Percentiles rank a stretch among this genome's conserved stretches.
Evolutionary conservation across 2,888 invertebrate species (phyloP).

Genomic region (Melanotus villosus): DNA sequence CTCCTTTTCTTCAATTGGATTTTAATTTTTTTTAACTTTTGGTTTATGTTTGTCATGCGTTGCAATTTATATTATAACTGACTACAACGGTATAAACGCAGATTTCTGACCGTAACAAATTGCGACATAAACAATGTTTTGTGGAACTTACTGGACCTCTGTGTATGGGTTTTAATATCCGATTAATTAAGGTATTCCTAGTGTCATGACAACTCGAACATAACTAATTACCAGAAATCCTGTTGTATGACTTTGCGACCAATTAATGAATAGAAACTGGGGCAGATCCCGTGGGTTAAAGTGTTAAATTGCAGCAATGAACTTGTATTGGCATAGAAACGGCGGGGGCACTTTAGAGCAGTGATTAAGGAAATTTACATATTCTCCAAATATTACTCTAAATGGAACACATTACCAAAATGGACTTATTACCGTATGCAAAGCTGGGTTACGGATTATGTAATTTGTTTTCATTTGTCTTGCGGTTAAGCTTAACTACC

Average conservation of each 20-base stretch:
- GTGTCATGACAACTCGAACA: not conserved
- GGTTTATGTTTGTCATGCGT: no score
- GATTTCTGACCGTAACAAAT: no score
- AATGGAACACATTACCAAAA: slow-evolving; percentile 21
- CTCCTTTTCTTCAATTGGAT: no score
- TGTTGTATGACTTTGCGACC: not conserved
- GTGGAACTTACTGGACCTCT: no score
- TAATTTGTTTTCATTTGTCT: slow-evolving; percentile 11
- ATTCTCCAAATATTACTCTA: slow-evolving; percentile 5
- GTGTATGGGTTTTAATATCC: no score
- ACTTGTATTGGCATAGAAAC: not conserved
- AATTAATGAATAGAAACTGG: slow-evolving; percentile 1
- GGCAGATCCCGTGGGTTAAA: not conserved
- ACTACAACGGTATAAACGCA: no score
- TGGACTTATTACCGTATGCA: slow-evolving; percentile 1
- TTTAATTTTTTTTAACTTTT: no score
- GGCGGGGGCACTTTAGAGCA: not conserved
- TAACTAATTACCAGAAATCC: not conserved
- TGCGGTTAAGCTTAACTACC: not conserved
- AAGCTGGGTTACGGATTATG: not conserved
- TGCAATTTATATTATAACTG: no score
- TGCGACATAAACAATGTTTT: no score
- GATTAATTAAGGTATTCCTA: not conserved
- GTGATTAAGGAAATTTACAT: slow-evolving; percentile 11
- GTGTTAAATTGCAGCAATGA: slow-evolving; percentile 7